These are phyloP conservation scores for Myotis yumanensis DNA, from an alignment of 2,113 vertebrate genomes.

Conservation along the genomic window DNA sequence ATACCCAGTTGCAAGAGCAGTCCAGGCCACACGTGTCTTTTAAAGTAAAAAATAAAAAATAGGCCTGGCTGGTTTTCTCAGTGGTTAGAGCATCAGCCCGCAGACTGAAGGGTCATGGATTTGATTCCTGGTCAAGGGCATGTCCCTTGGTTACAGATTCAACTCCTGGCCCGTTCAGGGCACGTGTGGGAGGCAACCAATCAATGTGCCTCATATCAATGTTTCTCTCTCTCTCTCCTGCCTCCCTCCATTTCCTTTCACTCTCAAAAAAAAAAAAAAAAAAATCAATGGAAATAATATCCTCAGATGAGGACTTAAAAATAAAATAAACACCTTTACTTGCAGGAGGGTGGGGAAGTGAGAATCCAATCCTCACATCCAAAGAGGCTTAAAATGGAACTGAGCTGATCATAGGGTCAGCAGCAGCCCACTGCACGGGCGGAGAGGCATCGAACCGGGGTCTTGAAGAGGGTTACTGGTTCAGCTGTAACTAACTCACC, in stretches of 20 bases:
- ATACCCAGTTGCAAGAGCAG: neutral
- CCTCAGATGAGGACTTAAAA: too few species aligned
- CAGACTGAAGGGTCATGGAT: too few species aligned
- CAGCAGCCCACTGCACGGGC: neutral
- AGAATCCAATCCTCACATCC: neutral
- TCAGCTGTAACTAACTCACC: neutral
- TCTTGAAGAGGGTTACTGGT: neutral
- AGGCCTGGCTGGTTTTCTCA: too few species aligned
- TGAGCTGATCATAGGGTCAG: neutral
- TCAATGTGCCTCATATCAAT: too few species aligned
- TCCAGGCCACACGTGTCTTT: neutral
- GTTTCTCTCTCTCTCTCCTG: too few species aligned
- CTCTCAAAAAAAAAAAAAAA: too few species aligned
- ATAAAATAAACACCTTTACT: neutral
- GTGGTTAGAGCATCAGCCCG: too few species aligned
- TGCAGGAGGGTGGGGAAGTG: neutral
- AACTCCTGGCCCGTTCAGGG: too few species aligned
- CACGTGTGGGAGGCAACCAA: too few species aligned
- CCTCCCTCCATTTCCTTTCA: too few species aligned
- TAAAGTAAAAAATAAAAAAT: neutral
- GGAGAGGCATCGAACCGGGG: neutral
- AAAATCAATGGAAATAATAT: neutral
- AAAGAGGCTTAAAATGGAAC: neutral
- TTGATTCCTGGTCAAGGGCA: too few species aligned
- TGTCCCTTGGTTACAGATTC: too few species aligned